A percentile compares a stretch with the other conserved stretches of the same genome.
Conservation (phyloP, 2,888 invertebrate genomes). For the Molanna angustata region DNA sequence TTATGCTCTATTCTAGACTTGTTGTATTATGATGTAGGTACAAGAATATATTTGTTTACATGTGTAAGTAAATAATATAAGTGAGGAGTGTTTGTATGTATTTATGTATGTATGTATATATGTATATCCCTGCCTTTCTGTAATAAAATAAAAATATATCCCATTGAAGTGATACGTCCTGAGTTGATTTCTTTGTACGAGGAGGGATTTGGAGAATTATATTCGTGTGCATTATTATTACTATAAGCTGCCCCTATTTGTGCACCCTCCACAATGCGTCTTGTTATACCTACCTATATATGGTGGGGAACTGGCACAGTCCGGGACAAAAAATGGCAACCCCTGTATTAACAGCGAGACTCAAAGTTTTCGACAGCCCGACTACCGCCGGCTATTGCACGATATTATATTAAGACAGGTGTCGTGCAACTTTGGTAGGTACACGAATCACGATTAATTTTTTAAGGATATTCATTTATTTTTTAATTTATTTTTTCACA, state of each 20-base stretch:
- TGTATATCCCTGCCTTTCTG: too few relatives aligned
- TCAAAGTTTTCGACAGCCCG: slow-evolving; percentile 30
- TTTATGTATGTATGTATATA: too few relatives aligned
- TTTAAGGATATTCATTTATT: too few relatives aligned
- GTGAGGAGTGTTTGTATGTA: too few relatives aligned
- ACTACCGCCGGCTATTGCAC: slow-evolving; percentile 19
- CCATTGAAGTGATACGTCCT: slow-evolving; percentile 15
- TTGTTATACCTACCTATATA: not conserved
- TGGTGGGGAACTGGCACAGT: too few relatives aligned
- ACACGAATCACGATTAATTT: too few relatives aligned
- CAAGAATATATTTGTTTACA: too few relatives aligned
- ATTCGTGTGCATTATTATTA: slow-evolving; percentile 9
- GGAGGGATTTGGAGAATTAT: slow-evolving; percentile 16
- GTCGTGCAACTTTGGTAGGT: slow-evolving; percentile 5
- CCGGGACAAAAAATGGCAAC: slow-evolving; percentile 30
- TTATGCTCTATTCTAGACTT: too few relatives aligned
- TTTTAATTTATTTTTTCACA: too few relatives aligned
- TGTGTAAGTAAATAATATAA: too few relatives aligned
- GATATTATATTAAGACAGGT: slow-evolving; percentile 6
- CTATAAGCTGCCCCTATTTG: slow-evolving; percentile 13
- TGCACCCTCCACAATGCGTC: not conserved
- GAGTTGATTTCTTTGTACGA: slow-evolving; percentile 12
- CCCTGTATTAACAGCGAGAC: slow-evolving; percentile 31
- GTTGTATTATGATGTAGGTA: too few relatives aligned
- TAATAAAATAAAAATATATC: not conserved